phyloP scores from a whole-genome alignment of 2,797 vertebrate species.

The Scarus forsteni region DNA sequence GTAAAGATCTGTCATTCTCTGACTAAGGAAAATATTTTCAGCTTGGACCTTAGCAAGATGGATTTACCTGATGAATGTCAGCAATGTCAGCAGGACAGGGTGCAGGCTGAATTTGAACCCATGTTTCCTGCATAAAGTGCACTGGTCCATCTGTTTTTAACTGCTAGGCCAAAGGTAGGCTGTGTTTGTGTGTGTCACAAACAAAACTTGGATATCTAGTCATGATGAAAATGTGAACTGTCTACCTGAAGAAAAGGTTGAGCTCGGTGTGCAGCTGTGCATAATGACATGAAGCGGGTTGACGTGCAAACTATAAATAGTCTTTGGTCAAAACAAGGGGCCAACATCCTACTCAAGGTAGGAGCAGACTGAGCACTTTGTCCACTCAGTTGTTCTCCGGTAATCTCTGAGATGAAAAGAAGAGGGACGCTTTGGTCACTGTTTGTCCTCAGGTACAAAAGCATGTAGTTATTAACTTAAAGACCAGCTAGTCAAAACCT shows the following conservation, averaged over 20 bases:
- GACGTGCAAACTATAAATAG: constrained; percentile 88
- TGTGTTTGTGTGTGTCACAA: no score
- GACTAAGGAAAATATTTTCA: no score
- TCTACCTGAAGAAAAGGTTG: constrained; percentile 31
- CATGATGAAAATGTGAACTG: not conserved
- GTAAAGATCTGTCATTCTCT: no score
- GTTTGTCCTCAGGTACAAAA: constrained; percentile 21
- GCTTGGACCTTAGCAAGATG: no score
- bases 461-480: constrained; percentile 2
- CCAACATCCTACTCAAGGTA: constrained; percentile 45
- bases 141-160: no score
- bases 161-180: no score
- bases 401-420: constrained; percentile 41
- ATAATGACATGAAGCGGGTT: constrained; percentile 74
- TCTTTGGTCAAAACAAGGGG: constrained; percentile 52
- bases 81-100: no score
- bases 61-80: no score
- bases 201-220: not conserved
- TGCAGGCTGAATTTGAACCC: no score
- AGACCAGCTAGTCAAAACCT: constrained; percentile 13
- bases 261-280: constrained; percentile 39
- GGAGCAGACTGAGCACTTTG: constrained; percentile 50
- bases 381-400: constrained; percentile 30
- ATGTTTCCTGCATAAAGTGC: no score
- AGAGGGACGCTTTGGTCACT: constrained; percentile 27